Evolutionary conservation across 2,888 invertebrate species (phyloP).

Genomic region (Phorcus lineatus): DNA sequence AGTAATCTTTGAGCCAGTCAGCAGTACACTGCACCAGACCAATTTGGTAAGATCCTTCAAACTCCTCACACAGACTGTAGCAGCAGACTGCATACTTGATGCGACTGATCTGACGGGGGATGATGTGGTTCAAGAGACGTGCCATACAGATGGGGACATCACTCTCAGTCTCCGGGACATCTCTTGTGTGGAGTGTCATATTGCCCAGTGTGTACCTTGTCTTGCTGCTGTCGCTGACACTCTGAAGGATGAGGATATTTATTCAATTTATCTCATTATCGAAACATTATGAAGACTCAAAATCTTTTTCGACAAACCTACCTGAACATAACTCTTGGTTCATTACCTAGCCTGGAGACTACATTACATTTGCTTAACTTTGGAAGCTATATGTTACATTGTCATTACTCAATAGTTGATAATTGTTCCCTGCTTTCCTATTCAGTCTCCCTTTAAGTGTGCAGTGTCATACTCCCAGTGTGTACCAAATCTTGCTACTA

Average conservation of each 20-base stretch:
- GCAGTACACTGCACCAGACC: conserved; percentile 19
- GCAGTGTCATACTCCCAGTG: too few relatives aligned
- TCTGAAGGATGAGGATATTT: background rate
- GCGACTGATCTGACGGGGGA: conserved; percentile 32
- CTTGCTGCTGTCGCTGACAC: background rate
- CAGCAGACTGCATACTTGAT: conserved; percentile 25
- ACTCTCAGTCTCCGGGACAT: conserved; percentile 13
- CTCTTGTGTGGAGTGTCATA: background rate
- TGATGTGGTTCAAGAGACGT: conserved; percentile 21
- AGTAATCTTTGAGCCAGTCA: conserved; percentile 21
- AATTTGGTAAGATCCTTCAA: conserved; percentile 17
- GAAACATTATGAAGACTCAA: too few relatives aligned
- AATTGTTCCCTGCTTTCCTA: too few relatives aligned
- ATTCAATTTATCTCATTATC: background rate
- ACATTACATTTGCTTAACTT: too few relatives aligned
- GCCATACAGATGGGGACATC: conserved; percentile 28
- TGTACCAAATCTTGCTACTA: too few relatives aligned
- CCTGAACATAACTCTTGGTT: too few relatives aligned
- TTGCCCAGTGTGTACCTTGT: conserved; percentile 22
- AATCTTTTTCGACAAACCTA: too few relatives aligned
- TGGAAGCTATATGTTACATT: too few relatives aligned
- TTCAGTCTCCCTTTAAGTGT: too few relatives aligned
- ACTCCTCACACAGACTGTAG: conserved; percentile 26
- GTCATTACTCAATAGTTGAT: too few relatives aligned
- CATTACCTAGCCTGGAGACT: too few relatives aligned